These are phyloP conservation scores for Apis florea DNA, from an alignment of 1,140 invertebrate genomes.

Conservation along the genomic window DNA sequence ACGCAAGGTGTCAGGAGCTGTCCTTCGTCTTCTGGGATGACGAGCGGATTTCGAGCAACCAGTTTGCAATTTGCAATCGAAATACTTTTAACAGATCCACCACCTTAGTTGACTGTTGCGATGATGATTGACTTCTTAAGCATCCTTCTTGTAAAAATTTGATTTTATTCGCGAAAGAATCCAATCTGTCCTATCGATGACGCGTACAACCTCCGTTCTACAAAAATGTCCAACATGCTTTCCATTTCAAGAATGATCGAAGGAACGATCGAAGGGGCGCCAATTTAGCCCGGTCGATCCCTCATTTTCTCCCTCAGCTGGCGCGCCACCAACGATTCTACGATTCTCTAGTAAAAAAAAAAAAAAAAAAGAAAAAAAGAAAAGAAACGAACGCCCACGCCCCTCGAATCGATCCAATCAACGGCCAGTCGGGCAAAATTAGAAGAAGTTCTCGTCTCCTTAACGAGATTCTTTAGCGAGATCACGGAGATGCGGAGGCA, in stretches of 20 bases:
- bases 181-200: too few species aligned
- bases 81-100: too few species aligned
- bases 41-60: slow-evolving; percentile 32
- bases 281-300: not conserved
- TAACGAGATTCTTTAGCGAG: slow-evolving; percentile 65
- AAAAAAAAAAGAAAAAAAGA: too few species aligned
- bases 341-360: not conserved
- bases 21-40: slow-evolving; percentile 11
- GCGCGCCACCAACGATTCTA: not conserved
- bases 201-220: too few species aligned
- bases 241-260: too few species aligned
- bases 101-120: too few species aligned
- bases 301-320: not conserved
- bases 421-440: slow-evolving; percentile 28
- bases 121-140: too few species aligned
- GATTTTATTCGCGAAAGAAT: too few species aligned
- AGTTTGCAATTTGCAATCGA: not conserved
- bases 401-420: slow-evolving; percentile 41
- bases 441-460: slow-evolving; percentile 27
- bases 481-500: slow-evolving; percentile 21
- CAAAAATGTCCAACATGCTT: too few species aligned
- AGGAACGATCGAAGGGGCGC: not conserved
- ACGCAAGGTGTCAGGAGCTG: slow-evolving; percentile 4
- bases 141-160: too few species aligned
- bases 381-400: slow-evolving; percentile 14